Conservation (phyloP, 2,797 vertebrate genomes). For the Sebastes cheni region DNA sequence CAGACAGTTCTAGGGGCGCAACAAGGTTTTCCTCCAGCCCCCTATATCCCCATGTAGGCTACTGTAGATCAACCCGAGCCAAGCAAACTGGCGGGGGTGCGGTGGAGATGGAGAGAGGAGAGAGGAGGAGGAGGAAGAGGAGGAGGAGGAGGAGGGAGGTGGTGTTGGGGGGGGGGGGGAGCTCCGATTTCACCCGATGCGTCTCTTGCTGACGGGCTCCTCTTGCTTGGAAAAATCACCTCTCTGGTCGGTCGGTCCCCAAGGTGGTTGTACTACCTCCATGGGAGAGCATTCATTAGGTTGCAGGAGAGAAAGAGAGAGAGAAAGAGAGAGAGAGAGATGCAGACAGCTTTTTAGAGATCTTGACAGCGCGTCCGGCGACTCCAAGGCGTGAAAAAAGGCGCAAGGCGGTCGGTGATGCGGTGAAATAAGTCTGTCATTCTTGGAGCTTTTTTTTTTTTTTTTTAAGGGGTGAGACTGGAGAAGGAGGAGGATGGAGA, state of each 20-base stretch:
- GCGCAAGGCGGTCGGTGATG: constrained; percentile 35
- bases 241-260: constrained; percentile 75
- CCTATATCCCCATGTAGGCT: constrained; percentile 53
- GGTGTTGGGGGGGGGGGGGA: constrained; percentile 24
- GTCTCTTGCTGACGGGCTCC: constrained; percentile 78
- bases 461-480: neutral
- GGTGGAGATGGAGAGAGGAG: constrained; percentile 22
- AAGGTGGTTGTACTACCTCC: constrained; percentile 75
- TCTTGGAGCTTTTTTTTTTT: constrained; percentile 2
- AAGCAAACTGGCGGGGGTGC: constrained; percentile 14
- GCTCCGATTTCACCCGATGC: constrained; percentile 81
- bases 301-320: constrained; percentile 22
- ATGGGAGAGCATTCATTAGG: constrained; percentile 72
- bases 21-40: constrained; percentile 56
- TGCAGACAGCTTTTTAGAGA: constrained; percentile 41
- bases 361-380: constrained; percentile 50
- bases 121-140: neutral
- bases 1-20: constrained; percentile 52
- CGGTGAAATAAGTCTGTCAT: constrained; percentile 64
- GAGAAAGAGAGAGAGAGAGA: neutral
- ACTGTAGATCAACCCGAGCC: constrained; percentile 41
- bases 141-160: constrained; percentile 27
- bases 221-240: constrained; percentile 79
- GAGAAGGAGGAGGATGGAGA: neutral
- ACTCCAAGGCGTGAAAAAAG: constrained; percentile 52